Conservation (phyloP, 1,140 invertebrate genomes). For the Drosophila novamexicana region DNA sequence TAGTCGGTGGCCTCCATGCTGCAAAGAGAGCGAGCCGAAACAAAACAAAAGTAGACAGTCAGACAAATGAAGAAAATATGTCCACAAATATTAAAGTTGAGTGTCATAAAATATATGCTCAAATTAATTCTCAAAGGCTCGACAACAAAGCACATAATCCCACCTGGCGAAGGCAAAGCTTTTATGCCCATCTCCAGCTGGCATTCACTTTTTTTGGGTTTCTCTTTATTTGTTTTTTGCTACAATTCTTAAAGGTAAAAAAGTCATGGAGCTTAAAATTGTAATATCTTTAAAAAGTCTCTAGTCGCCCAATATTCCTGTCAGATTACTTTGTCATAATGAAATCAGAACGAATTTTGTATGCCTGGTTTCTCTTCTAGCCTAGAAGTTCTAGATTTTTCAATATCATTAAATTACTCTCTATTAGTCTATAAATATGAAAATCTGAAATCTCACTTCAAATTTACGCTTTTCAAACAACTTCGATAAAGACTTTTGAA, state of each 20-base stretch:
- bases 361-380: neutral
- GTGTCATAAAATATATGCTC: slow-evolving; percentile 80
- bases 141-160: slow-evolving; percentile 64
- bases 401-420: too few relatives aligned
- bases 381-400: neutral
- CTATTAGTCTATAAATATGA: too few relatives aligned
- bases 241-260: slow-evolving; percentile 9
- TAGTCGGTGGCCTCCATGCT: slow-evolving; percentile 87
- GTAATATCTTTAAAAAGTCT: neutral
- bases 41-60: slow-evolving; percentile 19
- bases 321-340: neutral
- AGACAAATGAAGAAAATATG: slow-evolving; percentile 53
- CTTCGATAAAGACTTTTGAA: too few relatives aligned
- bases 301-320: neutral
- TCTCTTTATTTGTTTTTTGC: slow-evolving; percentile 4
- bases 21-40: slow-evolving; percentile 38
- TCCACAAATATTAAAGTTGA: slow-evolving; percentile 77
- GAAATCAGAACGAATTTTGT: neutral
- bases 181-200: slow-evolving; percentile 27
- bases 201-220: slow-evolving; percentile 14
- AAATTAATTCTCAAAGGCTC: slow-evolving; percentile 73
- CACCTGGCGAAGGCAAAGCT: slow-evolving; percentile 14
- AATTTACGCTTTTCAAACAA: too few relatives aligned
- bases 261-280: neutral
- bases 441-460: too few relatives aligned